These are phyloP conservation scores for Dascillus cervinus DNA, from an alignment of 2,888 invertebrate genomes.

Conservation along the genomic window DNA sequence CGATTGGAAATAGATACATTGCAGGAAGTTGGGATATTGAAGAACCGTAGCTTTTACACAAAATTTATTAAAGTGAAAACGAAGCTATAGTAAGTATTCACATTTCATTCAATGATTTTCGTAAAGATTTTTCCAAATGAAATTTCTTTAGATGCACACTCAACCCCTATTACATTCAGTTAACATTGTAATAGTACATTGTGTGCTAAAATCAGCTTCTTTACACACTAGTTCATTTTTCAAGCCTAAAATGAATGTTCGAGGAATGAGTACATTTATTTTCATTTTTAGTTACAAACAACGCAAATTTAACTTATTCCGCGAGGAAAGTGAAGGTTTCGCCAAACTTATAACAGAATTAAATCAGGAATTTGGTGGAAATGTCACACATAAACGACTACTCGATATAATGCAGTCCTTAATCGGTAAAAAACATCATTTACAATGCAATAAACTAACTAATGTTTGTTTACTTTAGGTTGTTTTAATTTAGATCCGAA, in stretches of 20 bases:
- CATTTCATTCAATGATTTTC: too few relatives aligned
- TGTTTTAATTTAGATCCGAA: conserved; percentile 99
- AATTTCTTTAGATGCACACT: too few relatives aligned
- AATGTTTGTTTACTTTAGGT: conserved; percentile 53
- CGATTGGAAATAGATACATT: conserved; percentile 88
- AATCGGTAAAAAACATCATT: conserved; percentile 66
- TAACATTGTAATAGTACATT: too few relatives aligned
- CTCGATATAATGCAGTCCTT: conserved; percentile 88
- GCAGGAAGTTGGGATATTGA: conserved; percentile 84
- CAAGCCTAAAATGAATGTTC: conserved; percentile 17
- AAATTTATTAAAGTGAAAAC: conserved; percentile 98
- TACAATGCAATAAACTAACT: conserved; percentile 1
- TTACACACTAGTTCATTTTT: conserved; percentile 22
- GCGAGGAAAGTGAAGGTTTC: conserved; percentile 99
- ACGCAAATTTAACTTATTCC: conserved; percentile 94
- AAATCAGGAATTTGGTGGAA: conserved; percentile 68
- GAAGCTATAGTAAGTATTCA: conserved; percentile 83
- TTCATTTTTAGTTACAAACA: conserved; percentile 85
- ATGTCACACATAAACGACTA: conserved; percentile 58
- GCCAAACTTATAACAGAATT: conserved; percentile 92
- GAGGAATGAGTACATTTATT: conserved; percentile 14
- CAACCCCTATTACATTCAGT: too few relatives aligned
- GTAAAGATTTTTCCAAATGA: too few relatives aligned
- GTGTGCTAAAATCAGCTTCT: conserved; percentile 20
- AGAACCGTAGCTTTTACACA: conserved; percentile 83